Evolutionary conservation across 2,888 invertebrate species (phyloP), one percentile per base, ranked within the genome.

Genomic region (Zygaena filipendulae): DNA sequence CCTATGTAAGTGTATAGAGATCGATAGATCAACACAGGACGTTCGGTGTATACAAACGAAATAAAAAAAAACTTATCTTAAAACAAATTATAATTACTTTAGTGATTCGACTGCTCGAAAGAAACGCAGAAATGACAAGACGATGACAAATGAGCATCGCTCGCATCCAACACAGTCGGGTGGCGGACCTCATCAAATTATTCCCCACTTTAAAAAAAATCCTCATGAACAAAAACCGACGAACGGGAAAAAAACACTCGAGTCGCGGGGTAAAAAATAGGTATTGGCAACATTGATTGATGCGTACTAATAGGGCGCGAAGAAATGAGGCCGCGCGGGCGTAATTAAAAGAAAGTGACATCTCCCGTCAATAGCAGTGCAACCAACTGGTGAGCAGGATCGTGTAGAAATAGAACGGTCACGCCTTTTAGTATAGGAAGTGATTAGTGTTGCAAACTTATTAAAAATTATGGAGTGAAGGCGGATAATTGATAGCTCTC

Each of bases 211-310:
- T n/a, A 75, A 74, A 72, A 79, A 77, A 77, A 77, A 75, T 74
- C 72, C 67, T 55, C 68, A 68, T 71, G 77, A 77, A 77, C 75
- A 77, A 79, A 79, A 77, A 77, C 68, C 59, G 59, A 52, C 49
- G 55, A 56, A 60, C 53, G 59, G 59, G 66, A 69, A 69, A 34
- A 47, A 75, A 77, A 72, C 57, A 66, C 56, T 62, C 50, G 50
- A 62, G 61, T 62, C 53, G 44, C 51, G 41, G 60, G 60, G 57
- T 68, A 77, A 79, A 77, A 79, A 77, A 75, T 75, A 75, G 69
- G 70, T 77, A 79, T 79, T 79, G 79, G 77, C 79, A 79, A 77
- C 77, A 75, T 79, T 79, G 79, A 79, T 79, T 79, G 79, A 79
- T 79, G 79, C 61, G 64, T 74, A 77, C 77, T 79, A 79, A 79